phyloP scores from a whole-genome alignment of 2,888 invertebrate species.

The Aphidius colemani region DNA sequence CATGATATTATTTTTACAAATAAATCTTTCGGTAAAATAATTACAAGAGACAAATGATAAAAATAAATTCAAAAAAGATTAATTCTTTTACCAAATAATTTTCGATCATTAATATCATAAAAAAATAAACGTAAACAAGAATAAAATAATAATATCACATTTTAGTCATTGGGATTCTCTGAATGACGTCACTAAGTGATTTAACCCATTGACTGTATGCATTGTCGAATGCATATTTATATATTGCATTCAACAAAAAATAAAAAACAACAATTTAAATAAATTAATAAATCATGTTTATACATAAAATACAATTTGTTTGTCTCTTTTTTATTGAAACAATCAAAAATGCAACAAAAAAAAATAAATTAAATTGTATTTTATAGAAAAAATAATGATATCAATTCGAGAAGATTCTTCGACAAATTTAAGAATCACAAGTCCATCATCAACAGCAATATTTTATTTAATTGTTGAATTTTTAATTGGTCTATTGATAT shows the following conservation, averaged over 20 bases:
- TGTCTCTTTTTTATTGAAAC: not conserved
- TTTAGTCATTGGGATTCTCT: no score
- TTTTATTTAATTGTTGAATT: constrained; percentile 50
- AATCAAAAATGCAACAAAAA: not conserved
- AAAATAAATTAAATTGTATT: no score
- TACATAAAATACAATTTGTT: not conserved
- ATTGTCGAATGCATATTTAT: not conserved
- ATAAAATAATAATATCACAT: no score
- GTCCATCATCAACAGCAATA: constrained; percentile 44
- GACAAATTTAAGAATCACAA: constrained; percentile 35
- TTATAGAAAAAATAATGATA: constrained; percentile 40
- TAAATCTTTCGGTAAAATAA: no score
- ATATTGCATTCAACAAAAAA: not conserved
- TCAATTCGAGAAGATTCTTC: constrained; percentile 38
- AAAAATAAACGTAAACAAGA: no score
- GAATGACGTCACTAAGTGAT: no score
- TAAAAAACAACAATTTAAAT: not conserved
- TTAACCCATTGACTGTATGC: no score
- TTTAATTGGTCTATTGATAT: constrained; percentile 42
- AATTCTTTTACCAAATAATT: no score
- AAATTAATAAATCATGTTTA: not conserved
- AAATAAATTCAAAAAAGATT: no score
- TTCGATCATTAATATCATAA: no score
- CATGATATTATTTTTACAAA: no score
- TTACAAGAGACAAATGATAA: no score